Base-by-base conservation (phyloP, 1,140 invertebrate species). In the Zaprionus camerounensis region DNA sequence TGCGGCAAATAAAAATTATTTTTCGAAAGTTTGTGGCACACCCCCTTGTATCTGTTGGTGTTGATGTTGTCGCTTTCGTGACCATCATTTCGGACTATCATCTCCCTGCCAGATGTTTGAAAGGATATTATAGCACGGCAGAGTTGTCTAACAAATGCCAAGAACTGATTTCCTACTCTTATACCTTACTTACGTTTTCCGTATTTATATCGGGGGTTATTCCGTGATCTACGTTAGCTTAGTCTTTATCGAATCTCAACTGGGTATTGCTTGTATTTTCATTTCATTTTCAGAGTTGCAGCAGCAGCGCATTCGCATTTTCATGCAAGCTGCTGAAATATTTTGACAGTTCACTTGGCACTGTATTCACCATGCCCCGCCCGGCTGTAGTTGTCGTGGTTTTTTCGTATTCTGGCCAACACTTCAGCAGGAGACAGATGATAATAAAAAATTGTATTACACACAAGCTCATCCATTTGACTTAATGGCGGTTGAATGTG, bases 361-460 rank as follows among this genome's bases (percentile, higher is more conserved):
- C 73, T 73, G 72, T 76, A 64, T 78, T 63, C 68, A 49, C 31
- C 31, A 73, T 73, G 57, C n/a, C 64, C 41, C n/a, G 41, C 15
- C 38, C 5, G 2, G n/a, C 17, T 64, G 13, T 57, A 49, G 17
- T 53, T 63, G 46, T 56, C 22, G 24, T 62, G 24, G 36, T 53
- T 34, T 38, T 70, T 72, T 81, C 61, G 38, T 67, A 41, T 81
- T 74, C 63, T 55, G 67, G 65, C 59, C 59, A 74, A 80, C 78
- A 85, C 80, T 82, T 82, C 83, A 87, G 65, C 80, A 67, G 69
- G 80, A 81, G 83, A 86, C 83, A 86, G 83, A 86, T 86, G 84
- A 86, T 86, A 87, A 87, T 87, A 86, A 86, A 87, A 88, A 84
- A 87, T 90, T 88, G 84, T 90, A 81, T 88, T 88, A 74, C 85